Percentiles rank a stretch among this genome's conserved stretches.
Conservation (phyloP, 2,113 vertebrate genomes). For the Marmota monax region DNA sequence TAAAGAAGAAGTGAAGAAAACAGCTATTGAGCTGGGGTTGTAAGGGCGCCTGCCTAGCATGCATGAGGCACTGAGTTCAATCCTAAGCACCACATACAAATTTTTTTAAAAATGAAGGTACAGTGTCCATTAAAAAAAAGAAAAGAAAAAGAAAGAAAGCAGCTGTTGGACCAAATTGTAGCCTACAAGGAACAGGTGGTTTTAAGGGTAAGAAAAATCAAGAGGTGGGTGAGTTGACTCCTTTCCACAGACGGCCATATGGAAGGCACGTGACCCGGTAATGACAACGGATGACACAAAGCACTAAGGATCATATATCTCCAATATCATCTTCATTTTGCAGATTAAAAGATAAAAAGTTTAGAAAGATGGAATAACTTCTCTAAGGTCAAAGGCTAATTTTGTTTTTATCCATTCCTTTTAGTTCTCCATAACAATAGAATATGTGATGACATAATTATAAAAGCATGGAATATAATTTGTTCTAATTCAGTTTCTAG, state of each 20-base stretch:
- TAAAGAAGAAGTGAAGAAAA: conserved; percentile 55
- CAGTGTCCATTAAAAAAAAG: too few species aligned
- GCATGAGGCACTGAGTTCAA: too few species aligned
- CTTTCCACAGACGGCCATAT: not conserved
- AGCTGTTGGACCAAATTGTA: conserved; percentile 34
- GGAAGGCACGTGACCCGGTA: not conserved
- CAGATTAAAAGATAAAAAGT: conserved; percentile 46
- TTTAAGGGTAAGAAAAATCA: conserved; percentile 38
- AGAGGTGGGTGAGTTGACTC: not conserved
- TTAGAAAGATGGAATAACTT: conserved; percentile 23
- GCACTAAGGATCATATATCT: not conserved
- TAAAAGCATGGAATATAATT: too few species aligned
- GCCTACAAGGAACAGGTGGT: not conserved
- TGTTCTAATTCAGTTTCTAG: too few species aligned
- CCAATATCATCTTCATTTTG: not conserved
- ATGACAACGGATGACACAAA: not conserved
- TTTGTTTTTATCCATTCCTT: too few species aligned
- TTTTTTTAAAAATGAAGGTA: too few species aligned
- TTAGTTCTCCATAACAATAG: too few species aligned
- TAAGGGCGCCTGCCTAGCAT: too few species aligned
- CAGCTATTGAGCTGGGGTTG: too few species aligned
- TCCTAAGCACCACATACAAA: too few species aligned
- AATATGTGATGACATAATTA: too few species aligned
- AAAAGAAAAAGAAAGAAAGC: too few species aligned
- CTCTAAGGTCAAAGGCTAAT: conserved; percentile 47